Base-by-base conservation (phyloP, 2,888 invertebrate genomes). In the Celastrina argiolus region DNA sequence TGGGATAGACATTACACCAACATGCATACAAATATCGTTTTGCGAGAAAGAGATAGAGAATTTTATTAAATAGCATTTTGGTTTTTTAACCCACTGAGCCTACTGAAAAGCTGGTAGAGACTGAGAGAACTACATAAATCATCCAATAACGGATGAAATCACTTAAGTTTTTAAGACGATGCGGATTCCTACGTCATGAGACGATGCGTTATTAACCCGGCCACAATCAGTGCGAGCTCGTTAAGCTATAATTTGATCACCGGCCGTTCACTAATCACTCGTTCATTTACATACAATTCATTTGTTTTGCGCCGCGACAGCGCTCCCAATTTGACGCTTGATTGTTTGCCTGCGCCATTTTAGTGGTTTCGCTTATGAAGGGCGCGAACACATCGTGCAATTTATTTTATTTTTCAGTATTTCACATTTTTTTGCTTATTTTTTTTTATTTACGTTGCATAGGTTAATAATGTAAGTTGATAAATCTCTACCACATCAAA, bases 271-370 rank as follows among this genome's bases (percentile, higher is more conserved):
- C 82, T 78, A 75, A 80, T 80, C 79, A 77, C 74, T 68, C 75
- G 78, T 75, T 81, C 81, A 83, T 83, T 83, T 83, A 79, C 84
- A 83, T 83, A 79, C 79, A 76, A 81, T 80, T 79, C 80, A 80
- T 81, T 82, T 81, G 81, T 81, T 81, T 74, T 74, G 73, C 71
- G 71, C 68, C 68, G 70, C 71, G 69, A 67, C 69, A 64, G 70
- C 69, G 71, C 71, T 71, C 73, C 71, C 75, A 78, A 77, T 79
- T 78, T 76, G 72, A 68, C 71, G 74, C 65, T 69, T 73, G 74
- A 78, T 81, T 81, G 79, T 81, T 76, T 77, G 74, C 73, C 67
- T 71, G 70, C 73, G 73, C 72, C 72, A 77, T 76, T 79, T 77
- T 75, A 76, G 78, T 72, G 72, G 72, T 69, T 71, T 69, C 67